Evolutionary conservation across 2,113 vertebrate species (phyloP).

Genomic region (Microcebus tavaratra): DNA sequence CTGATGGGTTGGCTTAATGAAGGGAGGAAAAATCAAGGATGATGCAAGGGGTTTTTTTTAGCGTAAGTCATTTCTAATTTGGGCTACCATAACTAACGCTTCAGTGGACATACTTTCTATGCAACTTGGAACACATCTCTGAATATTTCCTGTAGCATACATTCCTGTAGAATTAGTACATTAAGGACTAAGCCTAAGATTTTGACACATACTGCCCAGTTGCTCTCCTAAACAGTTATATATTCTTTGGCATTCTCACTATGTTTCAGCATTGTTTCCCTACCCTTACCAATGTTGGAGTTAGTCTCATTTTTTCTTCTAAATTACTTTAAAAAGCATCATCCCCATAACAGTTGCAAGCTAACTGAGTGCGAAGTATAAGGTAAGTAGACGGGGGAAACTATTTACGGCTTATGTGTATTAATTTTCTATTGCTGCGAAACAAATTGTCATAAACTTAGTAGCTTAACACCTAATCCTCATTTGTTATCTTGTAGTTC

Average conservation of each 20-base stretch:
- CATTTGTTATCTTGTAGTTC: not conserved
- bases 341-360: not conserved
- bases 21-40: not conserved
- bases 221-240: not conserved
- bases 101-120: not conserved
- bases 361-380: not conserved
- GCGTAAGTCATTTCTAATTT: not conserved
- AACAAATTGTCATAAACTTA: not conserved
- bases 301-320: constrained; percentile 19
- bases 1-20: not conserved
- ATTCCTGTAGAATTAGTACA: not conserved
- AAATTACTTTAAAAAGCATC: not conserved
- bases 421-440: not conserved
- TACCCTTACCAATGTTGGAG: not conserved
- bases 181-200: not conserved
- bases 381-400: not conserved
- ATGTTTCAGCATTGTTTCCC: not conserved
- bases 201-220: not conserved
- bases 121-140: not conserved
- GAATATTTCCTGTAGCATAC: not conserved
- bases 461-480: not conserved
- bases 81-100: not conserved
- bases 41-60: not conserved
- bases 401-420: too few species aligned
- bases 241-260: not conserved